Conservation (phyloP, 1,140 invertebrate genomes). For the Drosophila guanche region DNA sequence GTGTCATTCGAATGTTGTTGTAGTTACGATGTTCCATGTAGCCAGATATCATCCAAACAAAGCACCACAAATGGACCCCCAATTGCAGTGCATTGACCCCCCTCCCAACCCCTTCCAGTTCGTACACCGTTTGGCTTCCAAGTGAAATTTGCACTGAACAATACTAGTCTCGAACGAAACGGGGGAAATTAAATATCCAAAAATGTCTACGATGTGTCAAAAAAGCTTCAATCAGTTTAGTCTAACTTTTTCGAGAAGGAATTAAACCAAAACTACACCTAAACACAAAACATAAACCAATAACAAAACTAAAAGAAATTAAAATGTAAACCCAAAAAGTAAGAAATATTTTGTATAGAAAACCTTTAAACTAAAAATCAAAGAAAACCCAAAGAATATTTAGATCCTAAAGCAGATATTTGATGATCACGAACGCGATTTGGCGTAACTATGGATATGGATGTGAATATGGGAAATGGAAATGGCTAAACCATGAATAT, state of each 20-base stretch:
- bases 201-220: conserved; percentile 78
- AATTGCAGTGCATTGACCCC: not conserved
- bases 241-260: conserved; percentile 64
- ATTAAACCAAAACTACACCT: conserved; percentile 41
- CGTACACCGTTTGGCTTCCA: conserved; percentile 63
- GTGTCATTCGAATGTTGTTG: conserved; percentile 59
- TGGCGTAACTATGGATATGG: conserved; percentile 43
- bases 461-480: conserved; percentile 30
- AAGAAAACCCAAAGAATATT: conserved; percentile 39
- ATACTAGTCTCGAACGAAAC: conserved; percentile 28
- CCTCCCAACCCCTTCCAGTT: conserved; percentile 20
- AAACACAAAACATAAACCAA: conserved; percentile 34
- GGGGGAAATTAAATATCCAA: conserved; percentile 46
- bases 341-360: conserved; percentile 75
- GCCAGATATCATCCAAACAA: conserved; percentile 36
- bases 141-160: conserved; percentile 59
- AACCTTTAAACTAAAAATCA: conserved; percentile 59
- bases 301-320: conserved; percentile 13
- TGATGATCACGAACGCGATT: conserved; percentile 44
- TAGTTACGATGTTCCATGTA: conserved; percentile 34
- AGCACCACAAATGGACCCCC: conserved; percentile 11
- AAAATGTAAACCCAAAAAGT: conserved; percentile 44
- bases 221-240: conserved; percentile 78
- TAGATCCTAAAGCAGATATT: conserved; percentile 43
- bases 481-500: conserved; percentile 19